Percentiles rank a stretch among this genome's conserved stretches.
phyloP scores from a whole-genome alignment of 2,113 vertebrate species.

The Gymnorhina tibicen region DNA sequence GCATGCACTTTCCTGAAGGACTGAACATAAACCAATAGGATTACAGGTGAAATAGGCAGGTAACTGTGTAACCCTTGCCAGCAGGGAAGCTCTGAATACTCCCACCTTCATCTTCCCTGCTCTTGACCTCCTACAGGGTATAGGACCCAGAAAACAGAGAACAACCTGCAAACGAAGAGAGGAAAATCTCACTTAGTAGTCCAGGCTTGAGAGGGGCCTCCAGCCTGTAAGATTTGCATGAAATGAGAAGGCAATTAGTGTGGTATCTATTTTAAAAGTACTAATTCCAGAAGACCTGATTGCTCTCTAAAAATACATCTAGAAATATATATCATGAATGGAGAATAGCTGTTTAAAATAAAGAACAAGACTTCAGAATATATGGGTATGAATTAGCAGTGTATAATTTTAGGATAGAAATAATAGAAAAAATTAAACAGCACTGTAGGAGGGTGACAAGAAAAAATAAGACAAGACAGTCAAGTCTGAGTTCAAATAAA shows the following conservation, averaged over 20 bases:
- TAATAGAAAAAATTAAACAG: background rate
- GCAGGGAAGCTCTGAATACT: background rate
- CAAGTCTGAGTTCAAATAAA: background rate
- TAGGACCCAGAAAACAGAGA: background rate
- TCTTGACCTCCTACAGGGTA: background rate
- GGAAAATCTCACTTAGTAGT: background rate
- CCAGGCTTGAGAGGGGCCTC: background rate
- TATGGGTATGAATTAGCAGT: background rate
- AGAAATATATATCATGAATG: background rate
- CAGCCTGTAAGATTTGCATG: background rate
- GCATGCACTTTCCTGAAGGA: background rate
- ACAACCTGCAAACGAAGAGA: background rate
- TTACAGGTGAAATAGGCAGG: background rate
- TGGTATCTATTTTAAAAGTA: constrained; percentile 4
- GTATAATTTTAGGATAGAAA: background rate
- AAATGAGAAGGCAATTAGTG: background rate
- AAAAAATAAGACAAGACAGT: background rate
- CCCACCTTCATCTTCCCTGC: background rate
- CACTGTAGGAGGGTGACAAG: background rate
- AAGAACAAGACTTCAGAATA: background rate
- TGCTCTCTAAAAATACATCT: constrained; percentile 14
- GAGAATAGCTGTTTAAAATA: constrained; percentile 3
- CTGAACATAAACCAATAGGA: background rate
- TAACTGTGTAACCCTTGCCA: background rate
- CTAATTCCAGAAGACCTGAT: background rate